A percentile compares a stretch with the other conserved stretches of the same genome.
phyloP scores from a whole-genome alignment of 2,113 vertebrate genomes.

The Hemicordylus capensis region DNA sequence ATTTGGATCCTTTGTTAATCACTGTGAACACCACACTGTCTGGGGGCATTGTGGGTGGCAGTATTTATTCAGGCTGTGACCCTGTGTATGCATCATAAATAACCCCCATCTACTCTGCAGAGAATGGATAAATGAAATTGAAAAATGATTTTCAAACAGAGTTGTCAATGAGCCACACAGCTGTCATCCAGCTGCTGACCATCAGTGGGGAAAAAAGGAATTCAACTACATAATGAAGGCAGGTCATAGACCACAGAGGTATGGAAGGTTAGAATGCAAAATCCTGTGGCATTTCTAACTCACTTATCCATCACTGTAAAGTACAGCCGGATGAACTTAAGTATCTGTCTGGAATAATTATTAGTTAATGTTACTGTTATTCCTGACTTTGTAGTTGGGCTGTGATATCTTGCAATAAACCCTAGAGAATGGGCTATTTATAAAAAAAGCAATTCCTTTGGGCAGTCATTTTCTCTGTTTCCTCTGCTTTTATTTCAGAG shows the following conservation, averaged over 20 bases:
- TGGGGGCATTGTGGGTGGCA: not conserved
- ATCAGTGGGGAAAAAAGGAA: not conserved
- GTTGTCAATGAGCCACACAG: constrained; percentile 43
- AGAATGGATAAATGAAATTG: not conserved
- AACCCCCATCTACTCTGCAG: not conserved
- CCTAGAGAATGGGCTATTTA: constrained; percentile 49
- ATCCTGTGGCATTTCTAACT: constrained; percentile 18
- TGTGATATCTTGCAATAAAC: constrained; percentile 45
- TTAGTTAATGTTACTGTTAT: constrained; percentile 20
- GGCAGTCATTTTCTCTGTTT: constrained; percentile 46
- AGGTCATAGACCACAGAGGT: constrained; percentile 29
- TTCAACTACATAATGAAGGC: constrained; percentile 29
- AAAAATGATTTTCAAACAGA: not conserved
- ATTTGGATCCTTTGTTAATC: not conserved
- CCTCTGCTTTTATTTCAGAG: constrained; percentile 52
- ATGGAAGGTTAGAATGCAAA: constrained; percentile 34
- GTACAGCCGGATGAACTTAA: not conserved
- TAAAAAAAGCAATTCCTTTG: constrained; percentile 57
- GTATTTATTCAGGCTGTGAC: not conserved
- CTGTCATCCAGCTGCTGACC: no score
- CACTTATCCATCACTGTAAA: constrained; percentile 24
- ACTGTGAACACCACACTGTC: not conserved
- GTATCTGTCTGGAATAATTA: constrained; percentile 30
- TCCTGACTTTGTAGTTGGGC: constrained; percentile 37
- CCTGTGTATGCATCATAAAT: not conserved